These are phyloP conservation scores for Pelosia muscerda DNA, from an alignment of 2,888 invertebrate species.

Conservation along the genomic window DNA sequence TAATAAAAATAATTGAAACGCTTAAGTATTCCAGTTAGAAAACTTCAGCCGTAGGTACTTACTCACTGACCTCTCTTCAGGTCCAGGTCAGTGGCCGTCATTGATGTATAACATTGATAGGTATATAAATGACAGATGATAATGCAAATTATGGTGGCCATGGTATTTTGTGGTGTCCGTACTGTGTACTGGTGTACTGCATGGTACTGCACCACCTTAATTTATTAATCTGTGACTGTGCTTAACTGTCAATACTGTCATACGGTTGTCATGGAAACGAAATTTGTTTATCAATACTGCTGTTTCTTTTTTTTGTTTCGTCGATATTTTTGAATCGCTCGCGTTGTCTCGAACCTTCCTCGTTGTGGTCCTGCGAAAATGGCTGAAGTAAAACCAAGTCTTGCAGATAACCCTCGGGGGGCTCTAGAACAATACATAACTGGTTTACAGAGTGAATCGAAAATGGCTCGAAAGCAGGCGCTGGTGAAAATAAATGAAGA, in stretches of 20 bases:
- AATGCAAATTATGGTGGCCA: no score
- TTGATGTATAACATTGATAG: no score
- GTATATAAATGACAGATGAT: no score
- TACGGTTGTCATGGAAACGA: slow-evolving; percentile 72
- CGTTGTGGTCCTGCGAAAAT: slow-evolving; percentile 52
- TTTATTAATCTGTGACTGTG: not conserved
- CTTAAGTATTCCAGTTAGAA: no score
- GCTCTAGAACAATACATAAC: slow-evolving; percentile 72
- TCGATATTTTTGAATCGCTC: slow-evolving; percentile 39
- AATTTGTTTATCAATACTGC: slow-evolving; percentile 66
- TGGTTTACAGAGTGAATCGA: slow-evolving; percentile 87
- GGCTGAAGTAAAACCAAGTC: slow-evolving; percentile 60
- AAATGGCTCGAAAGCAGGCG: slow-evolving; percentile 85
- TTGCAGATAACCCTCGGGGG: slow-evolving; percentile 71
- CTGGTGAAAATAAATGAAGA: slow-evolving; percentile 84
- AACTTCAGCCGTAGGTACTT: no score
- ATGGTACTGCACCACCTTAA: no score
- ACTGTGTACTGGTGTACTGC: no score
- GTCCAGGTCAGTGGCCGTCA: no score
- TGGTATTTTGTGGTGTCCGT: no score
- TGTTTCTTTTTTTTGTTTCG: slow-evolving; percentile 45
- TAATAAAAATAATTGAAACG: no score
- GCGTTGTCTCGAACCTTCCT: slow-evolving; percentile 14
- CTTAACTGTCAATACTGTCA: not conserved
- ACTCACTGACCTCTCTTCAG: no score